Evolutionary conservation across 2,888 invertebrate genomes (phyloP).

Genomic region (Halocaridina rubra): DNA sequence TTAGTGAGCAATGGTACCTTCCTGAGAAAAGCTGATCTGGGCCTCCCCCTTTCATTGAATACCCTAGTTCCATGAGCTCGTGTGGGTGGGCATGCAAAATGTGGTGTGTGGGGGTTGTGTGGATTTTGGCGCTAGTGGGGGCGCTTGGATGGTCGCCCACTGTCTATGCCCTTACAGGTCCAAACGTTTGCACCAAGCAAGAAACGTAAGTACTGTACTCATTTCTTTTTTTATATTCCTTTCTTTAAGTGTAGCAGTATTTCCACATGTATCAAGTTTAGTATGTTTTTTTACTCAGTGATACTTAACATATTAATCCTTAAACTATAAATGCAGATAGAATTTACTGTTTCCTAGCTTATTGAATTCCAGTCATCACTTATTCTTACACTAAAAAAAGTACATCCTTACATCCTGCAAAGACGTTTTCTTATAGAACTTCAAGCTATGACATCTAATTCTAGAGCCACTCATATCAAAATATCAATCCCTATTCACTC

Average conservation of each 20-base stretch:
- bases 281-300: background rate
- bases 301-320: background rate
- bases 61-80: background rate
- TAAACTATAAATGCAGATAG: too few relatives aligned
- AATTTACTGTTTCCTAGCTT: too few relatives aligned
- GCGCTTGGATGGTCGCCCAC: background rate
- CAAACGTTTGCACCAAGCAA: slow-evolving; percentile 82
- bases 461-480: too few relatives aligned
- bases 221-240: too few relatives aligned
- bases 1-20: background rate
- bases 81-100: background rate
- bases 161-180: slow-evolving; percentile 74
- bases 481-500: too few relatives aligned
- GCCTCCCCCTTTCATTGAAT: background rate
- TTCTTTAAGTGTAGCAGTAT: too few relatives aligned
- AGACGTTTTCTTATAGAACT: too few relatives aligned
- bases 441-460: too few relatives aligned
- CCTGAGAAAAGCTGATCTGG: background rate
- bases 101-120: slow-evolving; percentile 31
- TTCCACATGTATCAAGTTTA: background rate
- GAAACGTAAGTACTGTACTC: slow-evolving; percentile 79
- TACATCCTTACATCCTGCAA: too few relatives aligned
- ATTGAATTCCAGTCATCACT: too few relatives aligned
- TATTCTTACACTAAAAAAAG: too few relatives aligned
- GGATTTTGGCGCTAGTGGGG: slow-evolving; percentile 22